phyloP scores from a whole-genome alignment of 2,113 vertebrate species.

The Ceyx melanurus region DNA sequence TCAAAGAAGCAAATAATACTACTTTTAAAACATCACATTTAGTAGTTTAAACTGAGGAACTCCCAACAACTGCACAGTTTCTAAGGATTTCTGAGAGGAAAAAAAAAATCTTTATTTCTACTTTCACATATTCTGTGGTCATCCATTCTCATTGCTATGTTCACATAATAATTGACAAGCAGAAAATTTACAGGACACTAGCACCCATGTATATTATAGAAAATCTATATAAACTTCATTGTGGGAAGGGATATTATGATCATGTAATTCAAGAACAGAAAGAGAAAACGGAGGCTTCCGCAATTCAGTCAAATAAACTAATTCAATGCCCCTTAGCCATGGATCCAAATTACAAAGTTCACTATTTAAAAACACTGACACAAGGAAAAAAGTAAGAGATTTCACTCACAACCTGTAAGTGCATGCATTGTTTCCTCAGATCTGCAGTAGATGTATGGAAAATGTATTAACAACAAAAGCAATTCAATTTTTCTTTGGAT shows the following conservation, averaged over 20 bases:
- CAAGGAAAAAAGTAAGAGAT: background rate
- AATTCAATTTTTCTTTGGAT: background rate
- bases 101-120: background rate
- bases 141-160: slow-evolving; percentile 2
- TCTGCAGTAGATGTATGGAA: background rate
- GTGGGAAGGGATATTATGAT: background rate
- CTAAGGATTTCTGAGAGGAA: background rate
- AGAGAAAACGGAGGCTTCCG: background rate
- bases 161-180: slow-evolving; percentile 7
- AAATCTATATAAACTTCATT: slow-evolving; percentile 20
- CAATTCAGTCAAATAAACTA: background rate
- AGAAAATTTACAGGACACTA: slow-evolving; percentile 18
- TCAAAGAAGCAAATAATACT: background rate
- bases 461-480: background rate
- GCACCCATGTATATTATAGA: background rate
- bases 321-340: background rate
- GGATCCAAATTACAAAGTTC: background rate
- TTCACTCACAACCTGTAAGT: background rate
- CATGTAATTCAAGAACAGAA: background rate
- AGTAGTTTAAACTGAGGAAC: background rate
- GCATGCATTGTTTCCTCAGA: background rate
- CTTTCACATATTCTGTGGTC: background rate
- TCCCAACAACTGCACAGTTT: background rate
- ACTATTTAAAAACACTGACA: background rate
- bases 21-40: background rate